Percentiles rank a stretch among this genome's conserved stretches.
These are phyloP conservation scores for Neoscelio sp. DNA, from an alignment of 2,888 invertebrate species.

Conservation along the genomic window DNA sequence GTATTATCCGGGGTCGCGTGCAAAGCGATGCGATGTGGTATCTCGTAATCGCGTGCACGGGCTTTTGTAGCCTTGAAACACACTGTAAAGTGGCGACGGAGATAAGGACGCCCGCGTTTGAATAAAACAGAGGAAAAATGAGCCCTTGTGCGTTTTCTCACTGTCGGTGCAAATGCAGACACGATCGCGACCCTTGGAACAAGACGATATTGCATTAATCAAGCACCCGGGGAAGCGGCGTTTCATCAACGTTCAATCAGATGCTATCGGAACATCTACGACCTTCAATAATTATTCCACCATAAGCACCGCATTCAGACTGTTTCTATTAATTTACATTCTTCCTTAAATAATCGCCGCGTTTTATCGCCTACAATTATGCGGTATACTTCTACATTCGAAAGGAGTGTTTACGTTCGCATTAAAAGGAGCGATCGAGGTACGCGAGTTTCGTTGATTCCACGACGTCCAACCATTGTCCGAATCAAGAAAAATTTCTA, in stretches of 20 bases:
- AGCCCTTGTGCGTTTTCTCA: slow-evolving; percentile 62
- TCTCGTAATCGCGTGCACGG: slow-evolving; percentile 78
- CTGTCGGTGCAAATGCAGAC: slow-evolving; percentile 62
- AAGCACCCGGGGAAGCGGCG: slow-evolving; percentile 39
- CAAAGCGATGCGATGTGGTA: slow-evolving; percentile 73
- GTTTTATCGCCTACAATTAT: too few species aligned
- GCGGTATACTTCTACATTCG: too few species aligned
- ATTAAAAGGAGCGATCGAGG: too few species aligned
- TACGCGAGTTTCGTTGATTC: too few species aligned
- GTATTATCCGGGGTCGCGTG: slow-evolving; percentile 72
- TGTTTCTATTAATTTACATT: slow-evolving; percentile 28
- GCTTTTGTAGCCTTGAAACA: slow-evolving; percentile 77
- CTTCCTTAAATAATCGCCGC: too few species aligned
- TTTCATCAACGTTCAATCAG: slow-evolving; percentile 49
- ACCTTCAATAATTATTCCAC: slow-evolving; percentile 52
- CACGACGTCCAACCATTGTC: too few species aligned
- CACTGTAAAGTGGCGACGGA: slow-evolving; percentile 75
- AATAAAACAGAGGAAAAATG: slow-evolving; percentile 69
- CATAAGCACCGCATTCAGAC: slow-evolving; percentile 30
- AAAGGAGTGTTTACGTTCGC: too few species aligned
- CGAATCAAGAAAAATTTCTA: too few species aligned
- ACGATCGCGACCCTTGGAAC: slow-evolving; percentile 58
- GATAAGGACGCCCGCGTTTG: slow-evolving; percentile 76
- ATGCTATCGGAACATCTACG: slow-evolving; percentile 42
- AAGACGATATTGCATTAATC: slow-evolving; percentile 64